Percentiles rank a stretch among this genome's conserved stretches.
These are phyloP conservation scores for Amitus sp. DNA, from an alignment of 2,888 invertebrate species.

Conservation along the genomic window DNA sequence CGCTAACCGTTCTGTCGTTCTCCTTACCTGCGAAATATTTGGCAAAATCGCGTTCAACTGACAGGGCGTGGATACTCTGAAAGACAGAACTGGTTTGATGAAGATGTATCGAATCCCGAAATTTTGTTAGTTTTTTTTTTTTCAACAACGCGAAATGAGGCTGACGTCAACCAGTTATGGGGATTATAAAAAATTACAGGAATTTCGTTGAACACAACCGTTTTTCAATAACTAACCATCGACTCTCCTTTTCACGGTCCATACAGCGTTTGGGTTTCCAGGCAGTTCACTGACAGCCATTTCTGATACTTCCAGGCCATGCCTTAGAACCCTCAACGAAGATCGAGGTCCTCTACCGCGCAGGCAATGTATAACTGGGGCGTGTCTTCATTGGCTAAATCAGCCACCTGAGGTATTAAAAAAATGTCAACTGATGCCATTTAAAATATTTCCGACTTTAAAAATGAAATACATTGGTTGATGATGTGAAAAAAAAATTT, in stretches of 20 bases:
- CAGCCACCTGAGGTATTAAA: slow-evolving; percentile 75
- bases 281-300: slow-evolving; percentile 99
- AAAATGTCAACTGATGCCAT: not conserved
- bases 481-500: too few relatives aligned
- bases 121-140: slow-evolving; percentile 64
- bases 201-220: not conserved
- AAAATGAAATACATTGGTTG: too few relatives aligned
- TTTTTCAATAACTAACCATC: slow-evolving; percentile 81
- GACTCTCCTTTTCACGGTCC: slow-evolving; percentile 96
- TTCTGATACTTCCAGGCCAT: slow-evolving; percentile 98
- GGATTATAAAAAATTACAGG: too few relatives aligned
- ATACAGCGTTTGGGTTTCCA: slow-evolving; percentile 99
- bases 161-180: not conserved
- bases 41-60: slow-evolving; percentile 60
- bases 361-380: slow-evolving; percentile 97
- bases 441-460: not conserved
- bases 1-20: slow-evolving; percentile 27
- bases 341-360: slow-evolving; percentile 96
- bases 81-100: slow-evolving; percentile 93
- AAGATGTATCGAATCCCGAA: slow-evolving; percentile 71
- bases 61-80: slow-evolving; percentile 71
- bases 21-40: slow-evolving; percentile 60
- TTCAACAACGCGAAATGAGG: not conserved
- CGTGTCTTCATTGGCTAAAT: slow-evolving; percentile 97
- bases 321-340: slow-evolving; percentile 88